Conservation (phyloP, 2,113 vertebrate species). For the Albula glossodonta region DNA sequence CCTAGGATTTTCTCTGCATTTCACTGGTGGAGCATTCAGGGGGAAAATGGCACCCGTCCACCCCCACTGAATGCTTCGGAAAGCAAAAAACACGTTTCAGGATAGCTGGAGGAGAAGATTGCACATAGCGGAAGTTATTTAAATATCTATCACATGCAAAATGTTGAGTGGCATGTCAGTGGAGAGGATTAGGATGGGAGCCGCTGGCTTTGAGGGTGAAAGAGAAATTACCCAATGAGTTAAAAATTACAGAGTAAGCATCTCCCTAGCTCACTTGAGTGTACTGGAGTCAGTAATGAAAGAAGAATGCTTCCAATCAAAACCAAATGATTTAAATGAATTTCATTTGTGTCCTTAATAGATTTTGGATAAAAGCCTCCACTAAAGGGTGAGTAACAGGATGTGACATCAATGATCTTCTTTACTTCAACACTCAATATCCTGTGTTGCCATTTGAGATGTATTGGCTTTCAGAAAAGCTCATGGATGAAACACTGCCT, state of each 20-base stretch:
- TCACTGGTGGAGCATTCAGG: slow-evolving; percentile 13
- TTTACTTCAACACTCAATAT: not conserved
- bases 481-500: slow-evolving; percentile 22
- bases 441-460: not conserved
- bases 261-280: not conserved
- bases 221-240: not conserved
- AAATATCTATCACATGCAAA: not conserved
- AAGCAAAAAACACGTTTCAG: not conserved
- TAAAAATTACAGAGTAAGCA: not conserved
- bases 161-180: not conserved
- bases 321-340: too few species aligned
- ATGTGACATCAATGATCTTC: not conserved
- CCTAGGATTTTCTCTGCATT: slow-evolving; percentile 7
- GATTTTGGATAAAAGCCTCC: too few species aligned
- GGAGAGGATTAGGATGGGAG: not conserved
- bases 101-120: not conserved
- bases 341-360: too few species aligned
- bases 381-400: too few species aligned
- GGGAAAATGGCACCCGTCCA: slow-evolving; percentile 14
- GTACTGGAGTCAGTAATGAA: not conserved
- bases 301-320: too few species aligned
- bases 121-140: not conserved
- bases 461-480: not conserved
- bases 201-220: not conserved
- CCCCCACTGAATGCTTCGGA: not conserved